A percentile compares a stretch with the other conserved stretches of the same genome.
These are phyloP conservation scores for Leuctra nigra DNA, from an alignment of 2,888 invertebrate species.

Conservation along the genomic window DNA sequence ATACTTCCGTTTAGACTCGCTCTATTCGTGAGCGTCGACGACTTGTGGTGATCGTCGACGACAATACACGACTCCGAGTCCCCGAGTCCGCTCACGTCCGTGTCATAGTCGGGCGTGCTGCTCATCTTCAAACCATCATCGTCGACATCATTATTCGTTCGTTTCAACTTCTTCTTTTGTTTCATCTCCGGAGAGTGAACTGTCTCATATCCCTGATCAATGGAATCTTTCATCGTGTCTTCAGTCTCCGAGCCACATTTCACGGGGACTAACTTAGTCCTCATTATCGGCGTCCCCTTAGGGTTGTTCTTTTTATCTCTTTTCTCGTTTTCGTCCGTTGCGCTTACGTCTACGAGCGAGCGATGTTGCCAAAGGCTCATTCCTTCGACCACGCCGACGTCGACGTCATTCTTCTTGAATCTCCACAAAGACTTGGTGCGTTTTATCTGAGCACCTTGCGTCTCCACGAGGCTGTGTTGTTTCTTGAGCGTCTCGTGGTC, in stretches of 20 bases:
- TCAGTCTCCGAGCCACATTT: not conserved
- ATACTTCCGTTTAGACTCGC: slow-evolving; percentile 39
- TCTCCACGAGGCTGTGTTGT: not conserved
- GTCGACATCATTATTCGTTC: slow-evolving; percentile 15
- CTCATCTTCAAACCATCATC: slow-evolving; percentile 23
- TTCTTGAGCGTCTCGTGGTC: not conserved
- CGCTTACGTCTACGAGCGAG: slow-evolving; percentile 67
- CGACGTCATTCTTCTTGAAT: slow-evolving; percentile 57
- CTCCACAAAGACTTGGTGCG: slow-evolving; percentile 83
- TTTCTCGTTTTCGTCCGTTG: slow-evolving; percentile 39
- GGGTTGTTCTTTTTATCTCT: slow-evolving; percentile 37
- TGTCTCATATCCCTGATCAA: slow-evolving; percentile 10
- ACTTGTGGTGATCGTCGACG: slow-evolving; percentile 61
- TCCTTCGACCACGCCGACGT: slow-evolving; percentile 66
- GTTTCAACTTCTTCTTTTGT: slow-evolving; percentile 9
- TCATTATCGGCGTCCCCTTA: slow-evolving; percentile 16
- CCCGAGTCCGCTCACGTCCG: slow-evolving; percentile 30
- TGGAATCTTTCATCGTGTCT: slow-evolving; percentile 1
- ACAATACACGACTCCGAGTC: slow-evolving; percentile 62
- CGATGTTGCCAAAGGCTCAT: slow-evolving; percentile 84
- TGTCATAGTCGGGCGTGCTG: slow-evolving; percentile 14
- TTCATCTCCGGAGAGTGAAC: slow-evolving; percentile 6
- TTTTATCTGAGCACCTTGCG: slow-evolving; percentile 51
- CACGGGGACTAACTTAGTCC: slow-evolving; percentile 12
- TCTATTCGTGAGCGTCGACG: slow-evolving; percentile 1